Evolutionary conservation across 2,888 invertebrate species (phyloP).

Genomic region (Drosophila niveifrons): DNA sequence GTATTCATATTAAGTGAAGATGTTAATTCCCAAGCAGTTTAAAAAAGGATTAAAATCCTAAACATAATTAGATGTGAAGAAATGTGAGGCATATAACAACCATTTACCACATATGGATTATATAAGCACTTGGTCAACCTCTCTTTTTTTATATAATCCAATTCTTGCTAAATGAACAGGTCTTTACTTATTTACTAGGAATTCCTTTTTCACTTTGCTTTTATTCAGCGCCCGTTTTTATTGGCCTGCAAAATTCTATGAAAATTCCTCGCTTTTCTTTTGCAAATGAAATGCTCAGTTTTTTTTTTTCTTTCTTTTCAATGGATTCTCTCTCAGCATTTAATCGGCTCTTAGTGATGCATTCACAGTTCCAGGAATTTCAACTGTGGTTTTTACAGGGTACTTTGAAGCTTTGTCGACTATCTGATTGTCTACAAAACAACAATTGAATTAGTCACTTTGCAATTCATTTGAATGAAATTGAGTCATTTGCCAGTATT

Average conservation of each 20-base stretch:
- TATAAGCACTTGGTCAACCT: too few relatives aligned
- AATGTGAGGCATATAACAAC: too few relatives aligned
- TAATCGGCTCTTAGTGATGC: neutral
- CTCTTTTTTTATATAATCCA: too few relatives aligned
- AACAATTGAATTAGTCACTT: neutral
- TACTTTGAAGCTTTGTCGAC: neutral
- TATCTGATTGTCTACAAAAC: neutral
- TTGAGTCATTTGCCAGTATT: slow-evolving; percentile 4
- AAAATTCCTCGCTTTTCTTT: neutral
- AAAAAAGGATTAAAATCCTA: too few relatives aligned
- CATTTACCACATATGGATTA: too few relatives aligned
- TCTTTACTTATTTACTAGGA: neutral
- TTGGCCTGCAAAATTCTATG: neutral
- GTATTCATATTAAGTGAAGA: too few relatives aligned
- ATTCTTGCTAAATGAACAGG: too few relatives aligned
- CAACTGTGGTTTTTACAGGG: neutral
- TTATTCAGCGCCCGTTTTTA: neutral
- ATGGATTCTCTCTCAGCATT: neutral
- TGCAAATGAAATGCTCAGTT: neutral
- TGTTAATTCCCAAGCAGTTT: too few relatives aligned
- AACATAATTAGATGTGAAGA: too few relatives aligned
- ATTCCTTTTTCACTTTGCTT: neutral
- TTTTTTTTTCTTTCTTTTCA: neutral
- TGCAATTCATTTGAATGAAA: slow-evolving; percentile 5
- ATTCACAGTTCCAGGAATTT: neutral